Evolutionary conservation across 2,113 vertebrate genomes (phyloP).

Genomic region (Synchiropus splendidus): DNA sequence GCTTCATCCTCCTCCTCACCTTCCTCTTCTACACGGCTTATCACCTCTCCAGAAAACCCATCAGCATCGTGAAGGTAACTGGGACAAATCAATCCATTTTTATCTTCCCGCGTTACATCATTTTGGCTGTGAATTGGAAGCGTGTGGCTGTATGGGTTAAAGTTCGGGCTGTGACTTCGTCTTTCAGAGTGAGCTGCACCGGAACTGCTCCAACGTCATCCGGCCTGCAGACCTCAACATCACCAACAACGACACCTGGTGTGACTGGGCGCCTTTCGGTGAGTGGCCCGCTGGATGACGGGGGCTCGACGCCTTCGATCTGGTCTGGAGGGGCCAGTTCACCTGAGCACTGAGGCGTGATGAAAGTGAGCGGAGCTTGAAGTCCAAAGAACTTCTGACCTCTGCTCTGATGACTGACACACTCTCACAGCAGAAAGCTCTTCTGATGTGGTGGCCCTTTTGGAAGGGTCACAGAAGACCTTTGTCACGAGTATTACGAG

Average conservation of each 20-base stretch:
- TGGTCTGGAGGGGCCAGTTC: no score
- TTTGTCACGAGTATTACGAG: no score
- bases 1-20: conserved; percentile 80
- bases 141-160: neutral
- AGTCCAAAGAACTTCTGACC: no score
- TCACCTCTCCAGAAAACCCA: conserved; percentile 92
- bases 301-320: no score
- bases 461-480: no score
- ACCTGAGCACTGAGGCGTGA: no score
- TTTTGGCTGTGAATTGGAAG: neutral
- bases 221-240: conserved; percentile 56
- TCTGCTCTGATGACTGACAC: no score
- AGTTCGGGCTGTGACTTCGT: neutral
- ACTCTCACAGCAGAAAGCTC: no score
- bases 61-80: conserved; percentile 92
- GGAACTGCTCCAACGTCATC: conserved; percentile 74
- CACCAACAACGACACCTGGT: conserved; percentile 80
- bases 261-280: conserved; percentile 92
- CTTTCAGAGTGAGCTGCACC: conserved; percentile 83
- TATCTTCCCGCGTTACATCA: neutral
- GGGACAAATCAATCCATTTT: neutral
- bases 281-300: conserved; percentile 34
- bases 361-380: no score
- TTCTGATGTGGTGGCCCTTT: no score
- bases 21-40: conserved; percentile 90